A percentile compares a stretch with the other conserved stretches of the same genome.
Conservation (phyloP, 2,797 vertebrate genomes). For the Melopsittacus undulatus region DNA sequence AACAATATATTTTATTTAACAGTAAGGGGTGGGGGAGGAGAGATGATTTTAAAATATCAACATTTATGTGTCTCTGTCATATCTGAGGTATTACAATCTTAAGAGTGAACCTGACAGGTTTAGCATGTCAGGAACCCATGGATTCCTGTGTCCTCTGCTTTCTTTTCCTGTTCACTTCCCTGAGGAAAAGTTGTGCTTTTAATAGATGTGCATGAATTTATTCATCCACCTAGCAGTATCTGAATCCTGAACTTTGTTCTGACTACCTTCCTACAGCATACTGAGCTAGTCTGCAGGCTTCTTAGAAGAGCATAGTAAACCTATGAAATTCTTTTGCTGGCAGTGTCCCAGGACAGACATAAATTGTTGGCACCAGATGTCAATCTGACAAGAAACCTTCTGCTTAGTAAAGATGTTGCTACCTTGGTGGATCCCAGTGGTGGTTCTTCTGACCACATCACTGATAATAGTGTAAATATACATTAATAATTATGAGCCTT, state of each 20-base stretch:
- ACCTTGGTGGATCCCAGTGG: neutral
- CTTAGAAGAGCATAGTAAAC: neutral
- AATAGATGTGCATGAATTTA: neutral
- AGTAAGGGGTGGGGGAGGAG: neutral
- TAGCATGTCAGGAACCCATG: neutral
- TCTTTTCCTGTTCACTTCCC: neutral
- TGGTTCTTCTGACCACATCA: neutral
- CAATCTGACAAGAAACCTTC: neutral
- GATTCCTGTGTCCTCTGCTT: neutral
- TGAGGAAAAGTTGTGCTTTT: neutral
- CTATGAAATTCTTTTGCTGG: neutral
- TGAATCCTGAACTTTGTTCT: neutral
- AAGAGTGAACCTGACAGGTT: neutral
- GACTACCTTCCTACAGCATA: neutral
- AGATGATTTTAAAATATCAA: neutral
- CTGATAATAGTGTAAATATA: neutral
- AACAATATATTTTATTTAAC: neutral
- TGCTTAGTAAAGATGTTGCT: neutral
- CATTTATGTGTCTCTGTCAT: constrained; percentile 7
- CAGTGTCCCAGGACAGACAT: neutral
- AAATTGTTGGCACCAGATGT: neutral
- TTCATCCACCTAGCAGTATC: neutral
- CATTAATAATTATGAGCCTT: neutral
- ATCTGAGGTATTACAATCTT: neutral
- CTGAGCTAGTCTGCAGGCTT: neutral